Evolutionary conservation across 2,797 vertebrate species (phyloP), one percentile per base, ranked within the genome.

Genomic region (Rhincodon typus): DNA sequence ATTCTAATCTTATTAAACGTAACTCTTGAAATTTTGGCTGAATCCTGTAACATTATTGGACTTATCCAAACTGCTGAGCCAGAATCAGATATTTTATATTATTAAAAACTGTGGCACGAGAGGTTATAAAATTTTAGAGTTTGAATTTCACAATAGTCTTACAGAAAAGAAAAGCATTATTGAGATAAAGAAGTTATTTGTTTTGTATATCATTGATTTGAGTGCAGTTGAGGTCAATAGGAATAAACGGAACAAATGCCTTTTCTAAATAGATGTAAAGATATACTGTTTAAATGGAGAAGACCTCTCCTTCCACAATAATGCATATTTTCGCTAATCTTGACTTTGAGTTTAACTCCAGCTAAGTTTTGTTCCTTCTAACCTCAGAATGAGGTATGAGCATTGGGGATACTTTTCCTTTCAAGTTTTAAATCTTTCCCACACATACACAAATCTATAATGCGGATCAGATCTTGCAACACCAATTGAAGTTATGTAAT

Each of bases 41-140:
- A 87, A 30, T 95, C 53, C 95, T 86, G 38, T 38, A 93, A 67
- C 7, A 69, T n/a, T 38, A 23, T 93, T 93, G 90, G 25, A 93
- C 38, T 69, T 69, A 93, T 93, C 62, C 66, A 25, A 93, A 25
- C 42, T n/a, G 66, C 19, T n/a, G 38, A 93, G 42, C 21, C 42
- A 69, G 10, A 93, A 13, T 30, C 90, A 42, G 8, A 67, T 93
- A 93, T 93, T 69, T 69, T 66, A 69, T 93, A 34, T 7, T 10
- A 38, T 67, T 21, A 67, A 17, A 84, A 84, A 84, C 19, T 21
- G 42, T 25, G 23, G 82, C 82, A 84, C 19, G 66, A 23, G 21
- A 69, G 62, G 30, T 23, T 93, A 12, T 38, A 93, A 3, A 93
- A 67, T 23, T 93, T 93, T 21, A 93, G 34, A 69, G 38, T 67